Conservation (phyloP, 2,797 vertebrate species). For the Nasua narica region DNA sequence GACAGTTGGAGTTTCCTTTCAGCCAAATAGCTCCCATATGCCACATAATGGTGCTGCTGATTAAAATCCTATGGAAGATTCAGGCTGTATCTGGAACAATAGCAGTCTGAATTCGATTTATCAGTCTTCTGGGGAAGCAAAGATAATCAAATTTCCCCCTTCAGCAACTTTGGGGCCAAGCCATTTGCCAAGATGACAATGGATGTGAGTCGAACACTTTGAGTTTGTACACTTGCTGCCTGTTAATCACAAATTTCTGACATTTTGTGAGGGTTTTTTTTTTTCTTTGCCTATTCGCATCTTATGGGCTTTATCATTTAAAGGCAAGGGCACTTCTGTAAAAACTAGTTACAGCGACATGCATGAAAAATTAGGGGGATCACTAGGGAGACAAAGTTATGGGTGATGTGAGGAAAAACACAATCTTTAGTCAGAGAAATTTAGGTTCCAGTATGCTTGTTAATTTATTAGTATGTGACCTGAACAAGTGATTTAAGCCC, state of each 20-base stretch:
- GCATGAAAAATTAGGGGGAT: slow-evolving; percentile 31
- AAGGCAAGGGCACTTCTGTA: not conserved
- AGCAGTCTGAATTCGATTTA: slow-evolving; percentile 68
- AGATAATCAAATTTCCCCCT: slow-evolving; percentile 74
- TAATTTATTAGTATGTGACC: not conserved
- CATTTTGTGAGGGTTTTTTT: not conserved
- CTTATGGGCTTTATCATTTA: slow-evolving; percentile 25
- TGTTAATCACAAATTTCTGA: slow-evolving; percentile 60
- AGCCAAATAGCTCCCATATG: slow-evolving; percentile 73
- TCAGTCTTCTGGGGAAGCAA: slow-evolving; percentile 71
- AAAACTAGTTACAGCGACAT: slow-evolving; percentile 45
- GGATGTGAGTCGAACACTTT: slow-evolving; percentile 25
- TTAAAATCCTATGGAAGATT: slow-evolving; percentile 71
- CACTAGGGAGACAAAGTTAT: slow-evolving; percentile 7
- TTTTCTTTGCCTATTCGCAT: not conserved
- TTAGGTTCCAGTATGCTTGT: not conserved
- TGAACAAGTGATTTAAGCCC: not conserved
- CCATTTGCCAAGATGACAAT: slow-evolving; percentile 60
- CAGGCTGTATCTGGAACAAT: slow-evolving; percentile 64
- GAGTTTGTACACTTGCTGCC: slow-evolving; percentile 43
- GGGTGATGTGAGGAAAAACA: not conserved
- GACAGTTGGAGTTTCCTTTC: slow-evolving; percentile 71
- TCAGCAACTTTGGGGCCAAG: slow-evolving; percentile 65
- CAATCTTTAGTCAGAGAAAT: slow-evolving; percentile 34
- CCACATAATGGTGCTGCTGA: slow-evolving; percentile 67